phyloP scores from a whole-genome alignment of 1,140 invertebrate species.

The Vollenhovia emeryi region DNA sequence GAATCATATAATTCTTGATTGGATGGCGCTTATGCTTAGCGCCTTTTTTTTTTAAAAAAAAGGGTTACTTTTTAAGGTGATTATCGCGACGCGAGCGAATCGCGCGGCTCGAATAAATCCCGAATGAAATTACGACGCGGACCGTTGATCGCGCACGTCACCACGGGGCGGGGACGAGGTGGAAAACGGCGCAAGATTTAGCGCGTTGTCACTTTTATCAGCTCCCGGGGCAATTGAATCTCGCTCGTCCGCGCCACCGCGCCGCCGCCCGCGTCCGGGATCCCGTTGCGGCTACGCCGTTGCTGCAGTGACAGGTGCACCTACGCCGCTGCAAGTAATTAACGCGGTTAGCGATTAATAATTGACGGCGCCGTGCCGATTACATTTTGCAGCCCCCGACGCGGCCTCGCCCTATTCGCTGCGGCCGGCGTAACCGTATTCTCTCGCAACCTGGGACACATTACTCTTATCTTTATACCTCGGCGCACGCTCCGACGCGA shows the following conservation, averaged over 20 bases:
- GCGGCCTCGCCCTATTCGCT: constrained; percentile 68
- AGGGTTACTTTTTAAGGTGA: too few relatives aligned
- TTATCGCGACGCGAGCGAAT: not conserved
- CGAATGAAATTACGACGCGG: not conserved
- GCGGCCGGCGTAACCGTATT: constrained; percentile 69
- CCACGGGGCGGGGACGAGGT: not conserved
- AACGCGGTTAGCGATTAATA: constrained; percentile 84
- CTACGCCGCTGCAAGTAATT: constrained; percentile 81
- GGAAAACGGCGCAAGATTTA: constrained; percentile 54
- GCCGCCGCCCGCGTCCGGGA: too few relatives aligned
- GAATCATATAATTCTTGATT: too few relatives aligned
- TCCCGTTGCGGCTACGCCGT: constrained; percentile 73
- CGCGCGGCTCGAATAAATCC: not conserved
- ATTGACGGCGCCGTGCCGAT: constrained; percentile 83
- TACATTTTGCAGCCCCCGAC: constrained; percentile 82
- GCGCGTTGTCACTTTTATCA: constrained; percentile 50
- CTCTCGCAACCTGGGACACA: constrained; percentile 70
- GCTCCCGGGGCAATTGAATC: constrained; percentile 28
- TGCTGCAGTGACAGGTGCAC: constrained; percentile 78
- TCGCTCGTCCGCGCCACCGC: constrained; percentile 18
- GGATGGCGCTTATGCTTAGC: too few relatives aligned
- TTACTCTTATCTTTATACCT: constrained; percentile 75
- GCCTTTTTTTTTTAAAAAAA: too few relatives aligned
- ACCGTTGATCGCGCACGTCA: not conserved
- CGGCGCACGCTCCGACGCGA: constrained; percentile 10